Conservation (phyloP, 2,797 vertebrate genomes). For the Ambastaia sidthimunki region DNA sequence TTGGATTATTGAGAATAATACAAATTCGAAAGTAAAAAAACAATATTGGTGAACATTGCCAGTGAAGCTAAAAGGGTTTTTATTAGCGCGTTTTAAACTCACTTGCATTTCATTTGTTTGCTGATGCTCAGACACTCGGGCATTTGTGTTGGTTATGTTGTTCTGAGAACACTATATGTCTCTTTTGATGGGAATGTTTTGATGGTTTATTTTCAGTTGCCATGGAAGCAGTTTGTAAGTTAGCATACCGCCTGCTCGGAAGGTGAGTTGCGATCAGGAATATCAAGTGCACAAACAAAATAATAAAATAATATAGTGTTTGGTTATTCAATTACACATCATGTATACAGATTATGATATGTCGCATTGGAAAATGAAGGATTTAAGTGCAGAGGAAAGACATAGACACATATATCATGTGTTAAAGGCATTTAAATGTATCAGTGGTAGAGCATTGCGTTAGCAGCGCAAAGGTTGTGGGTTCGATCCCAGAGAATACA, state of each 20-base stretch:
- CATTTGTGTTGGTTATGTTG: constrained; percentile 10
- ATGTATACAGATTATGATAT: not conserved
- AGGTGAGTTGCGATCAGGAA: not conserved
- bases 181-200: not conserved
- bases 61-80: constrained; percentile 42
- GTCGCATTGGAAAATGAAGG: not conserved
- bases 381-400: not conserved
- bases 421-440: no score
- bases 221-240: constrained; percentile 22
- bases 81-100: constrained; percentile 22
- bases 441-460: no score
- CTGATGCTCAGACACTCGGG: not conserved
- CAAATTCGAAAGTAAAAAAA: not conserved
- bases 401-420: no score
- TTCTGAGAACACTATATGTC: not conserved
- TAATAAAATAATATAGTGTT: constrained; percentile 3
- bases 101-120: constrained; percentile 9
- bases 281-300: not conserved
- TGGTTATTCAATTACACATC: not conserved
- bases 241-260: not conserved
- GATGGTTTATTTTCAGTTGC: not conserved
- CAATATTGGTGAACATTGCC: not conserved
- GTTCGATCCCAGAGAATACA: no score
- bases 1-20: constrained; percentile 17
- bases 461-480: no score